Percentiles rank a stretch among this genome's conserved stretches.
phyloP scores from a whole-genome alignment of 1,140 invertebrate genomes.

The Tetranychus urticae region DNA sequence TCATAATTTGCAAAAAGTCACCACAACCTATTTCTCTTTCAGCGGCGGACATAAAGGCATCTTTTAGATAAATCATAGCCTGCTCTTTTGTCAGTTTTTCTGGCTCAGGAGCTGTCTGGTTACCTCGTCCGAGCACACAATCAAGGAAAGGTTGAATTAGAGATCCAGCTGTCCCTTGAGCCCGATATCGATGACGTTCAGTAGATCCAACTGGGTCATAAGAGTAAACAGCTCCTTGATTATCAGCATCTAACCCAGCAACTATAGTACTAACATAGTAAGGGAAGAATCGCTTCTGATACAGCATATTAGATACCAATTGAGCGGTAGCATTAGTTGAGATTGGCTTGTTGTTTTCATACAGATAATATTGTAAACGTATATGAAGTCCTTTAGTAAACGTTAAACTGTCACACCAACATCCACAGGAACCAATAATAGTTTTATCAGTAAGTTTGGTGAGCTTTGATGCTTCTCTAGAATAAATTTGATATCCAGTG shows the following conservation, averaged over 20 bases:
- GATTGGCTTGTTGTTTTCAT: conserved; percentile 86
- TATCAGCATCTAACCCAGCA: conserved; percentile 45
- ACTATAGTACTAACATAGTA: conserved; percentile 91
- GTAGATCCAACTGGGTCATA: conserved; percentile 42
- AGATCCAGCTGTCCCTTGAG: conserved; percentile 56
- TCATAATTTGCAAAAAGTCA: conserved; percentile 62
- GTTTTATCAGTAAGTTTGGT: conserved; percentile 51
- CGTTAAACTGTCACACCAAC: conserved; percentile 92
- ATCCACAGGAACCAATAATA: conserved; percentile 67
- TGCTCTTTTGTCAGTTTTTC: conserved; percentile 35
- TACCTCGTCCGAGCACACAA: conserved; percentile 60
- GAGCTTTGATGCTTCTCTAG: conserved; percentile 54
- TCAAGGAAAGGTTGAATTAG: conserved; percentile 61
- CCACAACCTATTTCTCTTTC: conserved; percentile 94
- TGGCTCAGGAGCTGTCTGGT: conserved; percentile 20
- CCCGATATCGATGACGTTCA: conserved; percentile 49
- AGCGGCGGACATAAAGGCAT: conserved; percentile 85
- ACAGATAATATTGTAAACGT: conserved; percentile 79
- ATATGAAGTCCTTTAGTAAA: conserved; percentile 60
- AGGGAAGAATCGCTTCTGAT: conserved; percentile 92
- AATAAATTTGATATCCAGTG: conserved; percentile 66
- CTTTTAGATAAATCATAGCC: conserved; percentile 61
- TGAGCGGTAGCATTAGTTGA: conserved; percentile 71
- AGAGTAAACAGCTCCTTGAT: conserved; percentile 17
- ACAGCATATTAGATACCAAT: conserved; percentile 83